phyloP scores from a whole-genome alignment of 1,140 invertebrate genomes.

The Venturia canescens region DNA sequence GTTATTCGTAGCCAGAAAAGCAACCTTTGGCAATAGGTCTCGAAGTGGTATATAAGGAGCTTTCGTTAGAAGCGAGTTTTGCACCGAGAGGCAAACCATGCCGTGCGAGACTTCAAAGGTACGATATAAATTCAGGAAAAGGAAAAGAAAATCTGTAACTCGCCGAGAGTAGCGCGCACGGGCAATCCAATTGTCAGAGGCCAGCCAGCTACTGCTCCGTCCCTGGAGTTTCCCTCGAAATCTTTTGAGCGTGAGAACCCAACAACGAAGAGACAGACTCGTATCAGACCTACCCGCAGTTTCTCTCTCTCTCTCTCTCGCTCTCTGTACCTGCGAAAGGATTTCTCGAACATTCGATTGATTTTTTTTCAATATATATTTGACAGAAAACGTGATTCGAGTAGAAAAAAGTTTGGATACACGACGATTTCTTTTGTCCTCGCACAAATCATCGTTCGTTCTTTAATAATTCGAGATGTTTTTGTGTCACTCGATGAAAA shows the following conservation, averaged over 20 bases:
- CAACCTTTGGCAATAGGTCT: not conserved
- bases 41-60: constrained; percentile 15
- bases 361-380: not conserved
- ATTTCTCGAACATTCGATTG: not conserved
- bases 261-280: not conserved
- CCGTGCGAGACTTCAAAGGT: constrained; percentile 44
- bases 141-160: constrained; percentile 67
- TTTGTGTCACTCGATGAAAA: too few relatives aligned
- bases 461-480: too few relatives aligned
- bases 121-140: constrained; percentile 43
- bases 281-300: not conserved
- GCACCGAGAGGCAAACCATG: not conserved
- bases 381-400: too few relatives aligned
- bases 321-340: not conserved
- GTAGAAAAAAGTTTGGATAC: too few relatives aligned
- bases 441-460: too few relatives aligned
- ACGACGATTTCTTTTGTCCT: too few relatives aligned
- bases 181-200: constrained; percentile 66
- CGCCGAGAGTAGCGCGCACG: constrained; percentile 59
- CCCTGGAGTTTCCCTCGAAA: constrained; percentile 27
- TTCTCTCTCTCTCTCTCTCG: too few relatives aligned
- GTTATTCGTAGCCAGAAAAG: constrained; percentile 30
- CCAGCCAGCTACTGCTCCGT: constrained; percentile 52
- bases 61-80: constrained; percentile 14
- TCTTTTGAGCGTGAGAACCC: constrained; percentile 27